Percentiles rank a stretch among this genome's conserved stretches.
These are phyloP conservation scores for Xestia rhomboidea DNA, from an alignment of 2,888 invertebrate genomes.

Conservation along the genomic window DNA sequence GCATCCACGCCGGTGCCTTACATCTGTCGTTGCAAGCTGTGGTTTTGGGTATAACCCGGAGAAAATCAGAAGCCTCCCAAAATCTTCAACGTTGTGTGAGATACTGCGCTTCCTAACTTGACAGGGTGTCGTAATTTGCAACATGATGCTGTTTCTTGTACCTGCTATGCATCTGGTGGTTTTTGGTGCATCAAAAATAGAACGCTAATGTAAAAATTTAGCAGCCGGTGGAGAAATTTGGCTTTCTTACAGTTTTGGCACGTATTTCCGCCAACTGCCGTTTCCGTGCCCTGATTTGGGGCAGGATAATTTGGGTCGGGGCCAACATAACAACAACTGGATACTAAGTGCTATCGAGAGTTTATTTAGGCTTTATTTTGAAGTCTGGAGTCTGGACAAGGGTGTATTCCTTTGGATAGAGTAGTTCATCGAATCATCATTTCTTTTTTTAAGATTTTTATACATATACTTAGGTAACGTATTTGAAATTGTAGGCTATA, in stretches of 20 bases:
- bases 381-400: not conserved
- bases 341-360: not conserved
- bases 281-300: slow-evolving; percentile 54
- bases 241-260: slow-evolving; percentile 66
- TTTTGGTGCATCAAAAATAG: slow-evolving; percentile 87
- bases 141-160: slow-evolving; percentile 86
- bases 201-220: slow-evolving; percentile 71
- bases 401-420: not conserved
- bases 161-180: slow-evolving; percentile 89
- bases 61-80: slow-evolving; percentile 64
- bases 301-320: slow-evolving; percentile 39
- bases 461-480: not conserved
- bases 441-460: not conserved
- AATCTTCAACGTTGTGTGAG: not conserved
- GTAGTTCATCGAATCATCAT: not conserved
- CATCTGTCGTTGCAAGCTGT: slow-evolving; percentile 89
- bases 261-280: slow-evolving; percentile 67
- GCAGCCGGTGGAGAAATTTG: slow-evolving; percentile 69
- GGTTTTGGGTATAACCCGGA: slow-evolving; percentile 79
- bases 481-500: not conserved
- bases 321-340: slow-evolving; percentile 21
- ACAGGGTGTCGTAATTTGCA: slow-evolving; percentile 82
- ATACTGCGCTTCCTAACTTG: slow-evolving; percentile 64
- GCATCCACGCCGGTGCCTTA: slow-evolving; percentile 84
- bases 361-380: not conserved